A percentile compares a stretch with the other conserved stretches of the same genome.
phyloP scores from a whole-genome alignment of 1,140 invertebrate species.

The Anastatus disparis region DNA sequence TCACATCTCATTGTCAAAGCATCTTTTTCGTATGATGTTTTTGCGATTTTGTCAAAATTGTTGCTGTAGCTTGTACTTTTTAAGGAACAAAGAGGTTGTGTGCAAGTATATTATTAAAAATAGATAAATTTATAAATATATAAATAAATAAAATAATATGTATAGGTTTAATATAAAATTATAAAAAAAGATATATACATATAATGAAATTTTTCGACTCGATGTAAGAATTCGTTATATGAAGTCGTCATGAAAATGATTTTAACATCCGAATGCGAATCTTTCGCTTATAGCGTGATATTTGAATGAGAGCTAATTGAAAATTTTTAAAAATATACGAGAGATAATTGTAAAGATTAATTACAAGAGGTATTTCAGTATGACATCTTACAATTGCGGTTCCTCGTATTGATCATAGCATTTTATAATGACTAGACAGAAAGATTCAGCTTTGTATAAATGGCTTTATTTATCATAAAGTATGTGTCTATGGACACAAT shows the following conservation, averaged over 20 bases:
- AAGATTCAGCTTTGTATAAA: constrained; percentile 56
- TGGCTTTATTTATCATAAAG: constrained; percentile 53
- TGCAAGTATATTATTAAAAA: constrained; percentile 47
- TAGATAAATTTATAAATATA: constrained; percentile 42
- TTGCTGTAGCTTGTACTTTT: constrained; percentile 46
- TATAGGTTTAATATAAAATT: constrained; percentile 26
- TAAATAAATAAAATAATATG: constrained; percentile 36
- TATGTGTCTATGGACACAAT: neutral
- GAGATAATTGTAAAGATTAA: constrained; percentile 15
- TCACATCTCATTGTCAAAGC: constrained; percentile 23
- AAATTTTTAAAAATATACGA: constrained; percentile 7
- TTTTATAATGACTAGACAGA: constrained; percentile 51
- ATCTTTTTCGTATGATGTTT: constrained; percentile 34
- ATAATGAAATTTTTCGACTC: constrained; percentile 23
- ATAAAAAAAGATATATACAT: no score
- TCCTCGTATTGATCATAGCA: constrained; percentile 38
- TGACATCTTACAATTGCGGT: constrained; percentile 25
- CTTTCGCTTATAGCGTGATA: constrained; percentile 24
- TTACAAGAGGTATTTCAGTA: constrained; percentile 21
- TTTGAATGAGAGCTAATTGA: constrained; percentile 24
- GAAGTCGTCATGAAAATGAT: constrained; percentile 23
- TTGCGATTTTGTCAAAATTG: constrained; percentile 46
- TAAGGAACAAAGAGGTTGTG: constrained; percentile 57
- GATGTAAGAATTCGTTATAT: constrained; percentile 29
- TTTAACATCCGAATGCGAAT: constrained; percentile 29